Percentiles rank a stretch among this genome's conserved stretches.
phyloP scores from a whole-genome alignment of 2,888 invertebrate species.

The Cryptophagus acutangulus region DNA sequence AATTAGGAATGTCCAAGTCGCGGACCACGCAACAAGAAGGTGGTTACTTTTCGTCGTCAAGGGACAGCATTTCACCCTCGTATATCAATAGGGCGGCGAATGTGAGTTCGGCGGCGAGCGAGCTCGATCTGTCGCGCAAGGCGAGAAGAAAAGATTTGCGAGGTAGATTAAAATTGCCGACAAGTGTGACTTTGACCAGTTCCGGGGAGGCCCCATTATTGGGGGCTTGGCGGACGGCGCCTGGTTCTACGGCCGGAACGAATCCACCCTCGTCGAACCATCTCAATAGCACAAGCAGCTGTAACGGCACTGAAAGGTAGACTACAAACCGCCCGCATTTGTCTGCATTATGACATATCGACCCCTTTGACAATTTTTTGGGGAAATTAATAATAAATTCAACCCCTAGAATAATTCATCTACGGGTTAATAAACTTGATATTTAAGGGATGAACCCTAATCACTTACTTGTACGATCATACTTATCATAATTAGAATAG shows the following conservation, averaged over 20 bases:
- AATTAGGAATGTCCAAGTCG: slow-evolving; percentile 54
- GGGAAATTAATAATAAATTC: too few relatives aligned
- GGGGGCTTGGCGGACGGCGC: slow-evolving; percentile 58
- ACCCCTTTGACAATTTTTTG: too few relatives aligned
- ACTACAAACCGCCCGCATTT: slow-evolving; percentile 24
- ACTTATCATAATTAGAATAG: too few relatives aligned
- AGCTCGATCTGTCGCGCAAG: slow-evolving; percentile 71
- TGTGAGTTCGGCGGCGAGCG: slow-evolving; percentile 64
- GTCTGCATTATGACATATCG: too few relatives aligned
- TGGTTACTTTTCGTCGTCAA: slow-evolving; percentile 65
- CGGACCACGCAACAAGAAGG: slow-evolving; percentile 48
- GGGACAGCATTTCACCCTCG: slow-evolving; percentile 66
- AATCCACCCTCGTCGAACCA: slow-evolving; percentile 58
- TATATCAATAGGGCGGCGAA: slow-evolving; percentile 56
- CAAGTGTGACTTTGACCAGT: slow-evolving; percentile 58
- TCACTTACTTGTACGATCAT: too few relatives aligned
- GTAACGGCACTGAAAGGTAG: slow-evolving; percentile 66
- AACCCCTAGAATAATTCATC: too few relatives aligned
- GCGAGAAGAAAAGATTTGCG: slow-evolving; percentile 59
- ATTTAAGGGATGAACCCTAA: too few relatives aligned
- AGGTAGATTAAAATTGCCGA: slow-evolving; percentile 58
- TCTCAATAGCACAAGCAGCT: slow-evolving; percentile 57
- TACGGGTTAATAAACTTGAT: too few relatives aligned
- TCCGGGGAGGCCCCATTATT: slow-evolving; percentile 72
- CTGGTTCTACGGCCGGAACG: slow-evolving; percentile 53